These are phyloP conservation scores for Brachionus sp. DNA, from an alignment of 1,140 invertebrate genomes.

Conservation along the genomic window DNA sequence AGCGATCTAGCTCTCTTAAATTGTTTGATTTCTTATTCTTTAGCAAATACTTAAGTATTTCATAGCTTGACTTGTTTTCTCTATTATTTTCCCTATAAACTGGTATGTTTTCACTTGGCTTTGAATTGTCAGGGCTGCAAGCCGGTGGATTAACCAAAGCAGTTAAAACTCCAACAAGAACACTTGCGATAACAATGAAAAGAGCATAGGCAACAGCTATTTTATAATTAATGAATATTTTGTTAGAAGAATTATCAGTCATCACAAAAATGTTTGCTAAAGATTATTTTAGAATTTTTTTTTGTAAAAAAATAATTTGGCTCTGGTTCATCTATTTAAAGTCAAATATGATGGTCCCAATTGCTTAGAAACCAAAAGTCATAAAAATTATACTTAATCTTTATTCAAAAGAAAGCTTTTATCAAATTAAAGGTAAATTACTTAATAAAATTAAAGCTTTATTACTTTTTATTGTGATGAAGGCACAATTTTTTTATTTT, in stretches of 20 bases:
- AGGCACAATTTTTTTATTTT: background rate
- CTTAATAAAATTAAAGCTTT: background rate
- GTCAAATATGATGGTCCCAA: background rate
- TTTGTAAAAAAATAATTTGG: background rate
- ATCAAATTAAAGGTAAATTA: background rate
- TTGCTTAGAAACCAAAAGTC: slow-evolving; percentile 15
- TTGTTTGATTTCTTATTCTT: background rate
- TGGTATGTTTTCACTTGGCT: background rate
- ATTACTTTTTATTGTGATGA: background rate
- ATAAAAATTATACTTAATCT: background rate
- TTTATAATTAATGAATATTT: slow-evolving; percentile 7
- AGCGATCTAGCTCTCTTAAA: background rate
- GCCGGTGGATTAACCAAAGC: background rate
- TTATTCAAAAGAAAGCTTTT: background rate
- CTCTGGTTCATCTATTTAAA: background rate
- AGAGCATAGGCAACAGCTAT: background rate
- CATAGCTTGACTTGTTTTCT: background rate
- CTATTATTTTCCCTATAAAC: background rate
- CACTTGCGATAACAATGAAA: background rate
- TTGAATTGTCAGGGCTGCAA: background rate
- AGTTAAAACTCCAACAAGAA: background rate
- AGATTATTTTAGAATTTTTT: background rate
- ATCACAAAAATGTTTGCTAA: background rate
- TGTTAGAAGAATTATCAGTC: background rate
- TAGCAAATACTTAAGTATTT: background rate